A percentile compares a stretch with the other conserved stretches of the same genome.
Evolutionary conservation across 2,888 invertebrate species (phyloP).

Genomic region (Aethes cnicana): DNA sequence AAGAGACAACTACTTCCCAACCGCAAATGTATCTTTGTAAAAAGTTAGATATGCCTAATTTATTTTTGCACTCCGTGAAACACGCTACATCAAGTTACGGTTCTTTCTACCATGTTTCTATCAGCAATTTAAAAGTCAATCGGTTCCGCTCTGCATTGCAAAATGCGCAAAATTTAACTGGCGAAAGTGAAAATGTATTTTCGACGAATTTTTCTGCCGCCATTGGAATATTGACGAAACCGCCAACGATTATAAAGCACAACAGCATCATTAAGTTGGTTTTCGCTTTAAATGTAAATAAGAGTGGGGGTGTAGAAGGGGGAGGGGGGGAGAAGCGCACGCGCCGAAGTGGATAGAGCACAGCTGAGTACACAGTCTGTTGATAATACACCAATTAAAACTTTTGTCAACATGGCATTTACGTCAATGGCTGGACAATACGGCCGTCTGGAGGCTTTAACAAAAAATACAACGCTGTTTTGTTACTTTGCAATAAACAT

Average conservation of each 20-base stretch:
- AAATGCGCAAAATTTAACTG: background rate
- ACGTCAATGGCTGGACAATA: slow-evolving; percentile 18
- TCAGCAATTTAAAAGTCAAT: no score
- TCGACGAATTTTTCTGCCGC: background rate
- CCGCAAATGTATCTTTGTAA: slow-evolving; percentile 6
- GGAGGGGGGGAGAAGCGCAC: slow-evolving; percentile 23
- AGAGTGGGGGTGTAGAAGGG: no score
- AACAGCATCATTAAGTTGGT: slow-evolving; percentile 5
- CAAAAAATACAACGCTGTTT: background rate
- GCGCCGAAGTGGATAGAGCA: slow-evolving; percentile 7
- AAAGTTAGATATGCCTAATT: background rate
- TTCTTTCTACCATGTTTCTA: no score
- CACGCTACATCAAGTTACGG: background rate
- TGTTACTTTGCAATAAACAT: no score
- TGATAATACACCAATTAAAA: slow-evolving; percentile 20
- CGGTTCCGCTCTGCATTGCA: no score
- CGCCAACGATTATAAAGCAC: no score
- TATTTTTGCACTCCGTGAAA: background rate
- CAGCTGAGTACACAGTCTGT: slow-evolving; percentile 21
- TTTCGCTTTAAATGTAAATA: slow-evolving; percentile 13
- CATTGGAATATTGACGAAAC: no score
- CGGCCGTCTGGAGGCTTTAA: background rate
- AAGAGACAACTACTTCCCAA: background rate
- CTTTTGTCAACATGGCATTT: background rate
- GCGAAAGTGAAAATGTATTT: background rate